These are phyloP conservation scores for Meleagris gallopavo DNA, from an alignment of 2,113 vertebrate species.

Conservation along the genomic window DNA sequence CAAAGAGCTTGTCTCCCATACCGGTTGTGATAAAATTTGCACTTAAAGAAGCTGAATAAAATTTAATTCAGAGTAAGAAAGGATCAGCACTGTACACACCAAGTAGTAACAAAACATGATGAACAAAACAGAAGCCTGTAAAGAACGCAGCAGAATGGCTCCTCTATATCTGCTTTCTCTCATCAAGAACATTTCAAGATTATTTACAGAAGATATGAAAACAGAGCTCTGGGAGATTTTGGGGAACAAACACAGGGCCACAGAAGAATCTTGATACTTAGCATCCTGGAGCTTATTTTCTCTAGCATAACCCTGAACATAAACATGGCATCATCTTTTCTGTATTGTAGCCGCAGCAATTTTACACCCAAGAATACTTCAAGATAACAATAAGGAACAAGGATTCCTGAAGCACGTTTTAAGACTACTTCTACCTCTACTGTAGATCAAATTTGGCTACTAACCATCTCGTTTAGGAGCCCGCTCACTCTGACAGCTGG, in stretches of 20 bases:
- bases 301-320: not conserved
- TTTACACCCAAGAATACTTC: not conserved
- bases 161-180: not conserved
- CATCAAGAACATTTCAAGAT: not conserved
- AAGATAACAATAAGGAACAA: not conserved
- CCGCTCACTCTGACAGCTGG: conserved; percentile 82
- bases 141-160: not conserved
- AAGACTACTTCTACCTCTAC: conserved; percentile 70
- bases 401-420: not conserved
- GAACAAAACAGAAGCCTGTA: not conserved
- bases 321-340: not conserved
- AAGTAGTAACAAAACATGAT: not conserved
- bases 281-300: not conserved
- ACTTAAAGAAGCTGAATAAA: not conserved
- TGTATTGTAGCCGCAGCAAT: not conserved
- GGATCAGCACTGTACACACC: not conserved
- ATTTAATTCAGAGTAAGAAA: not conserved
- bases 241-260: not conserved
- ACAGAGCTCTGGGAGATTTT: not conserved
- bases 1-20: not conserved
- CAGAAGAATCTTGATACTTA: not conserved
- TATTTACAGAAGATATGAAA: not conserved
- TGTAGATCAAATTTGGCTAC: conserved; percentile 75
- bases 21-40: not conserved
- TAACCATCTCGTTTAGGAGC: conserved; percentile 90